Conservation (phyloP, 2,797 vertebrate species). For the Rhinogobio ventralis region DNA sequence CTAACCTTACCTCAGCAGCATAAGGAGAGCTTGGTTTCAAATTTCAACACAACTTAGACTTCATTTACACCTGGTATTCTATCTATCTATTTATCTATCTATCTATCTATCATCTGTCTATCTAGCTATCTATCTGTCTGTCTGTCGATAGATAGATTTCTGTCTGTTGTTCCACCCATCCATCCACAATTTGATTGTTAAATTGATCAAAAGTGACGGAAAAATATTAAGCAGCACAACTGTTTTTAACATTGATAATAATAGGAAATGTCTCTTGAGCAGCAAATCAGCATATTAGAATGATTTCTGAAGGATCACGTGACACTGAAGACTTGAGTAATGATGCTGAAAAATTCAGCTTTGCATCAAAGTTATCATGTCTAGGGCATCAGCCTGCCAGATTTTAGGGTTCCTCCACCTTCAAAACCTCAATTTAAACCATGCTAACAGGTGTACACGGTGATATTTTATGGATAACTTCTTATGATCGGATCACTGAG, state of each 20-base stretch:
- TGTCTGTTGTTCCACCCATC: too few species aligned
- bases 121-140: too few species aligned
- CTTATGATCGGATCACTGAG: not conserved
- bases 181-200: too few species aligned
- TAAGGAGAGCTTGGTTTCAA: not conserved
- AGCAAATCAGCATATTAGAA: not conserved
- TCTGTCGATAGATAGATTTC: not conserved
- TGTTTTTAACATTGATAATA: not conserved
- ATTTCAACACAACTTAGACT: not conserved
- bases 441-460: not conserved
- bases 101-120: too few species aligned
- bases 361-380: not conserved
- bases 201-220: not conserved
- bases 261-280: not conserved
- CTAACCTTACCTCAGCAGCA: slow-evolving; percentile 21
- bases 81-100: too few species aligned
- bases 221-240: not conserved
- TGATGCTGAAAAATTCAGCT: not conserved
- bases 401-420: not conserved
- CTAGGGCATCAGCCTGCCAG: not conserved
- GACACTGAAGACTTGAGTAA: not conserved
- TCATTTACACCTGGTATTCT: not conserved
- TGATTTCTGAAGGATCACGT: not conserved
- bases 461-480: not conserved
- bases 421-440: not conserved